Base-by-base conservation (phyloP, 1,140 invertebrate genomes). In the Lanistes nyassanus region DNA sequence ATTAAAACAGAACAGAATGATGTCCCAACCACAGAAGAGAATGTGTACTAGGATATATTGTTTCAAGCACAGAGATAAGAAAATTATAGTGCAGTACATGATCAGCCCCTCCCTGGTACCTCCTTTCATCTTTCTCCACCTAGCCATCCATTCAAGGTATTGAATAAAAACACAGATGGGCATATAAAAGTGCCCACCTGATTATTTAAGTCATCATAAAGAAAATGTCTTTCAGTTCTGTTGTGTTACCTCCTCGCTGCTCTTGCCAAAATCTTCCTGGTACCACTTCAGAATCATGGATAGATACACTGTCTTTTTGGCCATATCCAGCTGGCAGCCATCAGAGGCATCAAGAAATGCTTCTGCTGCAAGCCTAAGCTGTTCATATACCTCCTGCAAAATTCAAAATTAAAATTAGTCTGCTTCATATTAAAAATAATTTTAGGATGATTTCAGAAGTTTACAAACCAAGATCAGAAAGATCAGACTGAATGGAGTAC, bases 241-340 rank as follows among this genome's bases (percentile, higher is more conserved):
- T 23, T 31, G 47, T 39, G 58, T 74, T 72, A 90, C 88, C 81
- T 88, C 87, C 47, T 86, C 84, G 51, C 83, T 82, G 34, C 81
- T 86, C n/a, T 80, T 78, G n/a, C 89, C 88, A 87, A 91, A 91
- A 77, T 91, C 90, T 53, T 83, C 83, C 42, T 80, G 78, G 76
- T 90, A 91, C 89, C 89, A 89, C 75, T 89, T 89, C 68, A 91
- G 85, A 29, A 91, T 86, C 74, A 85, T 82, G 29, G 89, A 86
- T n/a, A 91, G 75, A 51, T 82, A 77, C 13, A 91, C 77, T 4
- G 83, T 77, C 37, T 84, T 82, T 68, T 86, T 89, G 11, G 78
- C 80, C 68, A 82, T 76, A 31, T 89, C 87, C 37, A 91, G 77
- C 29, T 81, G 71, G 69, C 86, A 80, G 16, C 84, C 87, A 81